Evolutionary conservation across 2,888 invertebrate genomes (phyloP), one percentile per base, ranked within the genome.

Genomic region (Hoplodrina blanda): DNA sequence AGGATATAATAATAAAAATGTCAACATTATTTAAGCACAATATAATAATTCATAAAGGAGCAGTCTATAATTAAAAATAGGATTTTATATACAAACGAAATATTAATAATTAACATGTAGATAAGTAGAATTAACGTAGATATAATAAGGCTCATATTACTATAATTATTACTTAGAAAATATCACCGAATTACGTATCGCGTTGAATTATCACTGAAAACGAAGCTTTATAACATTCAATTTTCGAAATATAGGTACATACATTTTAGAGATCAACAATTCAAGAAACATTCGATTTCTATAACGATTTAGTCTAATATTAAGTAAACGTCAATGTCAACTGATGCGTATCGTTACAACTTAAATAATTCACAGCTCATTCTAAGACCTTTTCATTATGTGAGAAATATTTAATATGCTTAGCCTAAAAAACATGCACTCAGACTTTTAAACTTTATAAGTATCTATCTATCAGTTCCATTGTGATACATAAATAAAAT

Each of bases 161-260:
- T 89, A 91, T 89, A 82, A 90, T 86, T 90, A 91, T 89, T 89
- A 84, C 78, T 85, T 87, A 80, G 52, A 92, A 93, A 92, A 95
- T 95, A 95, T 95, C 95, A 95, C 95, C 93, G 87, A 92, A 93
- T 95, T 95, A 95, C 95, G 95, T 95, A 95, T 95, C 91, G 90
- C 90, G 90, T 92, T 89, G 87, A 92, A 81, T 90, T 94, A 94
- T 94, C 93, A 93, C 93, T 90, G 85, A 87, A 83, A 91, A 80
- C 85, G 54, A 91, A 83, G 82, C 76, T 83, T 25, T 82, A 79
- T 93, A 91, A 69, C 83, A 81, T 86, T 85, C 85, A 73, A 81
- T 85, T 86, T 87, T 89, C 85, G 80, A 88, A 90, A 88, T 90
- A 88, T 90, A 46, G 46, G 46, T 46, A 91, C 89, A 90, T 87